phyloP scores from a whole-genome alignment of 2,797 vertebrate genomes.

The Myripristis murdjan region DNA sequence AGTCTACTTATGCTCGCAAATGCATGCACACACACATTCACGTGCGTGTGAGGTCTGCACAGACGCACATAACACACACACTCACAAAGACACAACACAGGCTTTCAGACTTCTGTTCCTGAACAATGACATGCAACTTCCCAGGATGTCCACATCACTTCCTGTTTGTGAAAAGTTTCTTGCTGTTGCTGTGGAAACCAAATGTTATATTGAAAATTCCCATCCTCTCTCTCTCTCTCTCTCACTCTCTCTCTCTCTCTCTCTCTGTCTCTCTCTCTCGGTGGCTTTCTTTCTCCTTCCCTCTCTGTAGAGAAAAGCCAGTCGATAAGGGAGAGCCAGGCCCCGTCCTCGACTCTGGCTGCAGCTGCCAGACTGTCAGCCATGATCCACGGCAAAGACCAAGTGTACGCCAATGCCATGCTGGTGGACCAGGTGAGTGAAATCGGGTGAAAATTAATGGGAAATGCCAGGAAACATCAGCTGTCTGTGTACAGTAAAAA shows the following conservation, averaged over 20 bases:
- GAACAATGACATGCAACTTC: constrained; percentile 76
- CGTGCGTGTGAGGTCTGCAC: constrained; percentile 44
- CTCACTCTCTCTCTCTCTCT: constrained; percentile 4
- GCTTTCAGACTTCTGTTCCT: constrained; percentile 45
- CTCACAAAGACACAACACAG: not conserved
- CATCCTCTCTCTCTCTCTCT: not conserved
- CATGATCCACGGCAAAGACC: constrained; percentile 89
- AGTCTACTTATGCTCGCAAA: constrained; percentile 41
- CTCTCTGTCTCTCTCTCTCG: constrained; percentile 1
- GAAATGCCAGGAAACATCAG: not conserved
- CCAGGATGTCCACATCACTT: constrained; percentile 82
- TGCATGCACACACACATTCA: constrained; percentile 45
- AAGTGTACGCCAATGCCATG: constrained; percentile 80
- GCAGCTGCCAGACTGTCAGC: constrained; percentile 84
- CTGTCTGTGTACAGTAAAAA: not conserved
- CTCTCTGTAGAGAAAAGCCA: constrained; percentile 86
- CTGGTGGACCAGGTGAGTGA: constrained; percentile 81
- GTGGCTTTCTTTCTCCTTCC: constrained; percentile 32
- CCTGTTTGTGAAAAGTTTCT: constrained; percentile 82
- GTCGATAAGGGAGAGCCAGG: constrained; percentile 85
- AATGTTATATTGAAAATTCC: constrained; percentile 73
- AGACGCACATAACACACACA: constrained; percentile 17
- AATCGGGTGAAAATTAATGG: not conserved
- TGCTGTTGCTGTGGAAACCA: constrained; percentile 79
- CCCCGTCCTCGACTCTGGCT: constrained; percentile 81